Percentiles rank a stretch among this genome's conserved stretches.
These are phyloP conservation scores for Odontocolon sp. DNA, from an alignment of 2,888 invertebrate genomes.

Conservation along the genomic window DNA sequence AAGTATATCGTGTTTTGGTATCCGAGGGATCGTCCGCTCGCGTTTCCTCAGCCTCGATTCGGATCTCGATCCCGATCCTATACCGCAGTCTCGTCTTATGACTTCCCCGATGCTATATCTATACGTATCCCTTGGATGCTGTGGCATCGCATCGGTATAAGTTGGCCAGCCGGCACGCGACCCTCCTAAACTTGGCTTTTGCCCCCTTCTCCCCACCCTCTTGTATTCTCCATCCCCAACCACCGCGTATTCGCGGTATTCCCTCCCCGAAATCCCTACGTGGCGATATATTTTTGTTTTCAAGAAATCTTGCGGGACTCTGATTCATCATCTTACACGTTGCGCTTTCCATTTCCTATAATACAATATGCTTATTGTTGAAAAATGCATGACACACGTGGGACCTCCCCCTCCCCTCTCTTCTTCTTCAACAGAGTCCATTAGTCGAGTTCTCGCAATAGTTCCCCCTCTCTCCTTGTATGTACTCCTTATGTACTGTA, in stretches of 20 bases:
- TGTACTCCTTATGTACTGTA: too few relatives aligned
- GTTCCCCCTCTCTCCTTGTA: conserved; percentile 6
- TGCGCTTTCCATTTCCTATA: background rate
- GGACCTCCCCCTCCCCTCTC: conserved; percentile 33
- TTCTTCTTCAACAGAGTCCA: too few relatives aligned
- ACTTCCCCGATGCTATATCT: conserved; percentile 3
- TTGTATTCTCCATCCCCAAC: conserved; percentile 1
- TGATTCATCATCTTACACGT: conserved; percentile 56
- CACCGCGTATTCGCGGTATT: conserved; percentile 58
- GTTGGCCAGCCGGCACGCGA: conserved; percentile 60
- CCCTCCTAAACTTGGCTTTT: conserved; percentile 61
- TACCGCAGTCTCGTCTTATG: conserved; percentile 15
- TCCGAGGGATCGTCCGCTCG: conserved; percentile 49
- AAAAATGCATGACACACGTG: conserved; percentile 47
- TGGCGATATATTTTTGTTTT: conserved; percentile 66
- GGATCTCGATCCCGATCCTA: conserved; percentile 38
- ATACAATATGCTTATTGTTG: conserved; percentile 12
- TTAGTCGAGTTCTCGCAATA: conserved; percentile 29
- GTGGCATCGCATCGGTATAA: conserved; percentile 23
- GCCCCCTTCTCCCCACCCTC: conserved; percentile 15
- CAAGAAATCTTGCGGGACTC: conserved; percentile 64
- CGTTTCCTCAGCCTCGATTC: conserved; percentile 45
- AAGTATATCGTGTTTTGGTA: conserved; percentile 25
- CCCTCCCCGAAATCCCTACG: conserved; percentile 62
- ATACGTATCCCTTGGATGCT: background rate